Evolutionary conservation across 2,113 vertebrate genomes (phyloP).

Genomic region (Barnardius zonarius): DNA sequence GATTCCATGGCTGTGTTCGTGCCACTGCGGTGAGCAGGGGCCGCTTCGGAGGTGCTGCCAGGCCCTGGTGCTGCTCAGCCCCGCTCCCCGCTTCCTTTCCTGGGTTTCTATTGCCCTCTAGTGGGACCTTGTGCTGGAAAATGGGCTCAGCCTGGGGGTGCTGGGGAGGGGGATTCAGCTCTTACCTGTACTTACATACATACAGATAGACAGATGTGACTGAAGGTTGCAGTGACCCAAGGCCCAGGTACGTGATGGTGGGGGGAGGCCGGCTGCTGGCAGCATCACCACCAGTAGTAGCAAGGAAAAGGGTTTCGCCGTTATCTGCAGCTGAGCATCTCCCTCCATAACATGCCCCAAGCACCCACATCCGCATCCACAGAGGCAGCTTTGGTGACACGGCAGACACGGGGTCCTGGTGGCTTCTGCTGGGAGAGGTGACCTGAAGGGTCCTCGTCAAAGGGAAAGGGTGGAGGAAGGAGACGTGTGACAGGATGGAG

Average conservation of each 20-base stretch:
- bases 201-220: not conserved
- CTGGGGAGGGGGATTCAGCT: not conserved
- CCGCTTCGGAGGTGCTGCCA: not conserved
- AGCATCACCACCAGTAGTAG: fast-evolving
- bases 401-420: not conserved
- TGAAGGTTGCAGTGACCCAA: not conserved
- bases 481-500: fast-evolving
- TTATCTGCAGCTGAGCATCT: not conserved
- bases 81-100: not conserved
- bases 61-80: not conserved
- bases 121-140: not conserved
- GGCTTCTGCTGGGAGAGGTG: not conserved
- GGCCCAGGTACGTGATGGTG: not conserved
- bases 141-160: not conserved
- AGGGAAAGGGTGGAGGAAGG: not conserved
- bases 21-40: not conserved
- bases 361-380: fast-evolving
- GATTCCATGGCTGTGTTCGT: not conserved
- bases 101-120: constrained; percentile 63
- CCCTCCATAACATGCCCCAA: fast-evolving
- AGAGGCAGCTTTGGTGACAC: fast-evolving
- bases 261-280: not conserved
- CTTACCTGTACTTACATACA: not conserved
- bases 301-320: not conserved
- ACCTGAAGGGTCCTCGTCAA: too few species aligned